These are phyloP conservation scores for Conus betulinus DNA, from an alignment of 1,140 invertebrate species.

Conservation along the genomic window DNA sequence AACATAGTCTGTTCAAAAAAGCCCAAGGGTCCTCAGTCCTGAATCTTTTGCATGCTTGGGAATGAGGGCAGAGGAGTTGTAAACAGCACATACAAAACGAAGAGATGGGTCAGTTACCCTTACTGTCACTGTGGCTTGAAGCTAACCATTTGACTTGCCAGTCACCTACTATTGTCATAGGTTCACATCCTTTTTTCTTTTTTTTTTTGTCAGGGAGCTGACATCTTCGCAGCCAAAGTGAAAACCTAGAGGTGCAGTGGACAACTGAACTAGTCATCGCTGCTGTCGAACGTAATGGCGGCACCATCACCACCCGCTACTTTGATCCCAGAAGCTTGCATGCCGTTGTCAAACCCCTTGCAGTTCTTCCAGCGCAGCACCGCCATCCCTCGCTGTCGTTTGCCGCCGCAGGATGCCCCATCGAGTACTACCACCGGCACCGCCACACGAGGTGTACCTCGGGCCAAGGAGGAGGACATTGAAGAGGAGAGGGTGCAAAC, in stretches of 20 bases:
- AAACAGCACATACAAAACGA: too few species aligned
- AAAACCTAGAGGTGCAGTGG: slow-evolving; percentile 99
- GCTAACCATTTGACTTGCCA: too few species aligned
- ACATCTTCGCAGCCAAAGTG: slow-evolving; percentile 91
- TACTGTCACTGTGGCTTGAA: too few species aligned
- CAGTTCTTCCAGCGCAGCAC: slow-evolving; percentile 88
- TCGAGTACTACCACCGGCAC: slow-evolving; percentile 92
- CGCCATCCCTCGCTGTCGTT: slow-evolving; percentile 92
- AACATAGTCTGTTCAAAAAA: too few species aligned
- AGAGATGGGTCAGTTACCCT: too few species aligned
- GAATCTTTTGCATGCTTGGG: too few species aligned
- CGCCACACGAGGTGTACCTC: slow-evolving; percentile 91
- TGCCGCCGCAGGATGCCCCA: slow-evolving; percentile 92
- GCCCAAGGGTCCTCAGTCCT: too few species aligned
- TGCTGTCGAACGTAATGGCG: slow-evolving; percentile 95
- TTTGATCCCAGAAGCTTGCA: slow-evolving; percentile 89
- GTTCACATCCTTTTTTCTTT: slow-evolving; percentile 27
- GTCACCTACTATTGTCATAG: not conserved
- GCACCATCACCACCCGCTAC: slow-evolving; percentile 95
- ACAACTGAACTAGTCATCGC: slow-evolving; percentile 94
- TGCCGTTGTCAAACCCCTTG: slow-evolving; percentile 84
- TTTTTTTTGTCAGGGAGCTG: slow-evolving; percentile 81
- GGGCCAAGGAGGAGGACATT: slow-evolving; percentile 93
- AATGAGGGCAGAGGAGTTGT: too few species aligned
- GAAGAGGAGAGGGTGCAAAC: slow-evolving; percentile 83